These are phyloP conservation scores for Porites cylindrica DNA, from an alignment of 92 coral and sea anemone species.

Conservation along the genomic window DNA sequence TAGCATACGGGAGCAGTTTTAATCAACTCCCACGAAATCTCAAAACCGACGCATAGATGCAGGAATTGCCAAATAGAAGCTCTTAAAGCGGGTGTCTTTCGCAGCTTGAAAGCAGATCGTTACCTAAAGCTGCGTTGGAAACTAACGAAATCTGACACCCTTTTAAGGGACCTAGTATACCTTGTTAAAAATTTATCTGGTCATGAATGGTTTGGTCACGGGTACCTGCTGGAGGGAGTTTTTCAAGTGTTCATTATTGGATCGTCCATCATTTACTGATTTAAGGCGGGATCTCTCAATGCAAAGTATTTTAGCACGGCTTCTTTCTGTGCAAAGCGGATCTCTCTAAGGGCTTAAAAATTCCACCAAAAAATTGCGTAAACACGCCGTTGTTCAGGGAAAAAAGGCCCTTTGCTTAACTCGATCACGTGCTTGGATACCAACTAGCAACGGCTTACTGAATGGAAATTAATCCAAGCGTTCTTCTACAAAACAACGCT, in stretches of 20 bases:
- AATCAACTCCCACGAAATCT: background rate
- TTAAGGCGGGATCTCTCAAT: too few species aligned
- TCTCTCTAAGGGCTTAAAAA: too few species aligned
- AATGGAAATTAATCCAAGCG: too few species aligned
- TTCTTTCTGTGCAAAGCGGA: too few species aligned
- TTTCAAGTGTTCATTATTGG: slow-evolving; percentile 1
- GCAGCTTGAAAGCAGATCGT: background rate
- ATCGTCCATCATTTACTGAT: background rate
- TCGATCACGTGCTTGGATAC: too few species aligned
- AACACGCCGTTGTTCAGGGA: too few species aligned
- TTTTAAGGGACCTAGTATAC: background rate
- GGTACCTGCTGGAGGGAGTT: slow-evolving; percentile 35
- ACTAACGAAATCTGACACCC: background rate
- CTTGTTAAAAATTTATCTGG: slow-evolving; percentile 4
- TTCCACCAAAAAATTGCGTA: too few species aligned
- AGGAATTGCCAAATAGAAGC: background rate
- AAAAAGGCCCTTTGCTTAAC: too few species aligned
- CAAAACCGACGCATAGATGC: background rate
- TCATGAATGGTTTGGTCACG: slow-evolving; percentile 2
- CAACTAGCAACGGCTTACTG: too few species aligned
- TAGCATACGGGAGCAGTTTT: too few species aligned
- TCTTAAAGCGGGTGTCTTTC: background rate
- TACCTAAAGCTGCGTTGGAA: background rate
- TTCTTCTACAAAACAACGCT: too few species aligned
- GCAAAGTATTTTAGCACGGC: too few species aligned